A percentile compares a stretch with the other conserved stretches of the same genome.
Evolutionary conservation across 2,888 invertebrate genomes (phyloP).

Genomic region (Calameuta idolon): DNA sequence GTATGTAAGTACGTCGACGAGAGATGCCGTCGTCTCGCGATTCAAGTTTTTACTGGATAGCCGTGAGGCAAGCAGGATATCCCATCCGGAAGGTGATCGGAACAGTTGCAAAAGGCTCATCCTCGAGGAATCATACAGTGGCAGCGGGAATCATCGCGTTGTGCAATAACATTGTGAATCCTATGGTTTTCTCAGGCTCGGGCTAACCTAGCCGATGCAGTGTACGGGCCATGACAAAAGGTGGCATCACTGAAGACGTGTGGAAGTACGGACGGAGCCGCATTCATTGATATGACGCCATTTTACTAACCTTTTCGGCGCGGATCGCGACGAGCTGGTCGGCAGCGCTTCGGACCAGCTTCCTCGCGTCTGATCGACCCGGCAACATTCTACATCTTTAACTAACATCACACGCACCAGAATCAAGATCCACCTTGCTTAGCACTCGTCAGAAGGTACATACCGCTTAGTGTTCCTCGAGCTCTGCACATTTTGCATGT

Average conservation of each 20-base stretch:
- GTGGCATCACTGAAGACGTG: conserved; percentile 57
- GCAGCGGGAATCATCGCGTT: background rate
- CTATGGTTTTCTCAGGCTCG: conserved; percentile 15
- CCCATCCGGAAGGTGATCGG: conserved; percentile 10
- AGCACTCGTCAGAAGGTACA: conserved; percentile 1
- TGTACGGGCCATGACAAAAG: conserved; percentile 50
- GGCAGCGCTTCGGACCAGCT: conserved; percentile 12
- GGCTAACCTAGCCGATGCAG: conserved; percentile 43
- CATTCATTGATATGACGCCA: conserved; percentile 63
- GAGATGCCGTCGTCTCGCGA: conserved; percentile 46
- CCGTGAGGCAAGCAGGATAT: conserved; percentile 19
- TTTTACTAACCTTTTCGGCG: conserved; percentile 66
- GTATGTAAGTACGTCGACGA: conserved; percentile 39
- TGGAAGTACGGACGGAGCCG: conserved; percentile 48
- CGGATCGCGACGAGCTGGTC: conserved; percentile 41
- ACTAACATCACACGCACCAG: background rate
- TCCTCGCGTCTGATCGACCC: conserved; percentile 7
- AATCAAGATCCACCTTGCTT: background rate
- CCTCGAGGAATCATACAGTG: background rate
- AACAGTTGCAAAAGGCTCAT: background rate
- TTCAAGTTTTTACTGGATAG: conserved; percentile 40
- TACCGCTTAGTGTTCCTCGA: background rate
- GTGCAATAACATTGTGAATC: background rate
- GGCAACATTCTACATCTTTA: background rate
- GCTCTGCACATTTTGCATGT: background rate